Conservation (phyloP, 2,797 vertebrate genomes). For the Adrianichthys oophorus region DNA sequence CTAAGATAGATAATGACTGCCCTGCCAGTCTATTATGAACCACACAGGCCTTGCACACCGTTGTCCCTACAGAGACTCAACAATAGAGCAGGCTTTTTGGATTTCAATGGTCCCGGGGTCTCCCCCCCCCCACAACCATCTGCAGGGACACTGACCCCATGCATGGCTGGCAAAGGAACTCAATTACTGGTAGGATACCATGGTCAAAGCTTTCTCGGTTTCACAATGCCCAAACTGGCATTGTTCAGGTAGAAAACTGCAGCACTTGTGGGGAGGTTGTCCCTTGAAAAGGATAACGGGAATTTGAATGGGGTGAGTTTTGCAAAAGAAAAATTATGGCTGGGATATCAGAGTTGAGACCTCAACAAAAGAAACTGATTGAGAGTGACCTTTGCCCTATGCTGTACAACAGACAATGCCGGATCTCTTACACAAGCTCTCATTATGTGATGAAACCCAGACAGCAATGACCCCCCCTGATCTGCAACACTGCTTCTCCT, state of each 20-base stretch:
- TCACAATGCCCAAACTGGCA: conserved; percentile 35
- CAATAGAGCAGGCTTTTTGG: conserved; percentile 42
- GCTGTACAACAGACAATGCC: conserved; percentile 42
- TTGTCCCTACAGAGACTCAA: conserved; percentile 44
- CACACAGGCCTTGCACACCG: conserved; percentile 31
- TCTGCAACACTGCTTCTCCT: conserved; percentile 20
- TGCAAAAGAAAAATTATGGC: conserved; percentile 18
- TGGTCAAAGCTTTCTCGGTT: conserved; percentile 49
- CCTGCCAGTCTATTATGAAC: conserved; percentile 55
- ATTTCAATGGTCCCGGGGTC: conserved; percentile 39
- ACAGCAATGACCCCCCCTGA: conserved; percentile 52
- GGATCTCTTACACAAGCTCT: conserved; percentile 53
- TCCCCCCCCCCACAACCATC: conserved; percentile 7
- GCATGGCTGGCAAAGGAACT: conserved; percentile 51
- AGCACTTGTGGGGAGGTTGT: conserved; percentile 24
- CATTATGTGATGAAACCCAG: conserved; percentile 38
- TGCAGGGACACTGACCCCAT: conserved; percentile 46
- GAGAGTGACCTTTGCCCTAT: conserved; percentile 47
- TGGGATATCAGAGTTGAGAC: conserved; percentile 38
- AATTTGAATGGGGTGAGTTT: conserved; percentile 30
- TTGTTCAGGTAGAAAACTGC: conserved; percentile 50
- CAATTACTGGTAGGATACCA: conserved; percentile 59
- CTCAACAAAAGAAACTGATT: conserved; percentile 53
- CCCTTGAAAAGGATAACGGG: conserved; percentile 33
- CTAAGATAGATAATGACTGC: conserved; percentile 64